phyloP scores from a whole-genome alignment of 64 coral and sea anemone genomes.

The Anthopleura sola region DNA sequence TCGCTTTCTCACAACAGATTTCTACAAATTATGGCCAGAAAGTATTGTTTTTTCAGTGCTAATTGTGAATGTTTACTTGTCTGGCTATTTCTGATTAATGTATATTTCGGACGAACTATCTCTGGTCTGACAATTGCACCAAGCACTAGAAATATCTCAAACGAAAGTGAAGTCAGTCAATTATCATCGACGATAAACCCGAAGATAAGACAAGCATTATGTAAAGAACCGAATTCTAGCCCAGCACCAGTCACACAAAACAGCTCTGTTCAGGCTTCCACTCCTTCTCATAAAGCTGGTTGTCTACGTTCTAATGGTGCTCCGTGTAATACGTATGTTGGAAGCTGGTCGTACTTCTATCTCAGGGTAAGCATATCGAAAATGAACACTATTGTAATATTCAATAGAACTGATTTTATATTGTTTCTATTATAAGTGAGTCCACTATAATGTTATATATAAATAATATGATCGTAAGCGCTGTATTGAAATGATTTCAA shows the following conservation, averaged over 20 bases:
- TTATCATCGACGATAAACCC: neutral
- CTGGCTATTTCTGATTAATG: neutral
- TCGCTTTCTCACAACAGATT: neutral
- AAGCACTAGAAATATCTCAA: neutral
- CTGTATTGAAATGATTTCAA: neutral
- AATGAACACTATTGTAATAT: neutral
- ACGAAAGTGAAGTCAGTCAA: neutral
- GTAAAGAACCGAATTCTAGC: neutral
- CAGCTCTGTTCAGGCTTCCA: neutral
- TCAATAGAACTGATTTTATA: neutral
- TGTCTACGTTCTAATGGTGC: neutral
- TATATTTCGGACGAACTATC: neutral
- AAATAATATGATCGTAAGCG: neutral
- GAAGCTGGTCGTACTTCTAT: slow-evolving; percentile 14
- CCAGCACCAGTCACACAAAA: neutral
- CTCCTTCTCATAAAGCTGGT: neutral
- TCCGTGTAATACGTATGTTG: neutral
- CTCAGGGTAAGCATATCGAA: neutral
- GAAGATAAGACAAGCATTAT: neutral
- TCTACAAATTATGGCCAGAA: neutral
- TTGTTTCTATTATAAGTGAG: neutral
- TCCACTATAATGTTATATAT: neutral
- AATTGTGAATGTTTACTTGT: neutral
- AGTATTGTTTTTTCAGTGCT: neutral
- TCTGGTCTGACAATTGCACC: neutral